phyloP scores from a whole-genome alignment of 2,888 invertebrate species.

The Xestobium rufovillosum region DNA sequence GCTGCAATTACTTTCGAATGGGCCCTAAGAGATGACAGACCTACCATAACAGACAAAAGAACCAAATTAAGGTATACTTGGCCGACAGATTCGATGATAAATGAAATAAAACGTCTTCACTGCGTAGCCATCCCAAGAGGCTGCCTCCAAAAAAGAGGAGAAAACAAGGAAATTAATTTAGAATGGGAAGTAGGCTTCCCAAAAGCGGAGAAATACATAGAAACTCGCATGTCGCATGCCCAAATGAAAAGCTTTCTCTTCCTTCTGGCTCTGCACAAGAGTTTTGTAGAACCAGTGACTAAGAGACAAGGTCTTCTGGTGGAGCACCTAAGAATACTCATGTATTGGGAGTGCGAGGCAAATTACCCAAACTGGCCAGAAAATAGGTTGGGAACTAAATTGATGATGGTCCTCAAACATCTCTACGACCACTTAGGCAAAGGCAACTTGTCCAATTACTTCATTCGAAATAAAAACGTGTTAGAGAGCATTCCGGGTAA shows the following conservation, averaged over 20 bases:
- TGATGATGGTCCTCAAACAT: constrained; percentile 54
- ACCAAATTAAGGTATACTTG: constrained; percentile 56
- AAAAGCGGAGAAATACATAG: constrained; percentile 66
- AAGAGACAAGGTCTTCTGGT: constrained; percentile 58
- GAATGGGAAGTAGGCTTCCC: constrained; percentile 78
- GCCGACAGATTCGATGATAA: constrained; percentile 62
- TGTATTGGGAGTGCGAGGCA: constrained; percentile 71
- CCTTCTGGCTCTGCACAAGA: constrained; percentile 60
- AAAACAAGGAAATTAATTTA: constrained; percentile 48
- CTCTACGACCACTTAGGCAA: constrained; percentile 57
- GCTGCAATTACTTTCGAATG: constrained; percentile 62
- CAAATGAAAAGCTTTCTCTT: constrained; percentile 67
- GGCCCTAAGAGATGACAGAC: constrained; percentile 52
- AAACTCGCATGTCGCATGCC: constrained; percentile 61
- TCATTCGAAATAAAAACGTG: constrained; percentile 61
- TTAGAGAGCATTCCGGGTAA: constrained; percentile 63
- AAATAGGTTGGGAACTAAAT: constrained; percentile 60
- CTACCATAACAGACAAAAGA: constrained; percentile 49
- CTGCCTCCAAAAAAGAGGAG: constrained; percentile 54
- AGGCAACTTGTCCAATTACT: constrained; percentile 62
- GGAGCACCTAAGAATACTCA: constrained; percentile 63
- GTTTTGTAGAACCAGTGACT: constrained; percentile 60
- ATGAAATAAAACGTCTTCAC: constrained; percentile 57
- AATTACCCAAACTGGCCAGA: constrained; percentile 65
- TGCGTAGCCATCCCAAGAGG: constrained; percentile 66